Conservation (phyloP, 2,113 vertebrate species). For the Thalassoma bifasciatum region DNA sequence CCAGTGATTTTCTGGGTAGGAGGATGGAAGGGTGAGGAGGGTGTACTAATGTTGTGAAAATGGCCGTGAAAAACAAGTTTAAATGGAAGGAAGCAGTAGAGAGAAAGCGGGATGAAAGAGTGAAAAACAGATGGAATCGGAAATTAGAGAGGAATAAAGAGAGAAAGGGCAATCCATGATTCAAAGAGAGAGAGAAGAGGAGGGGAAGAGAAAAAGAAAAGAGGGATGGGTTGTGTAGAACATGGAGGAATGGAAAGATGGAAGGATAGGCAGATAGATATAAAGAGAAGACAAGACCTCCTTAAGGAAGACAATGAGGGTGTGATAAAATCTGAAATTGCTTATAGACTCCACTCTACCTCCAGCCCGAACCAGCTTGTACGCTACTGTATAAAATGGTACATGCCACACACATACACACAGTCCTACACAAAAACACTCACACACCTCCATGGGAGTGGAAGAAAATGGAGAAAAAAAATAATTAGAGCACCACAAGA, state of each 20-base stretch:
- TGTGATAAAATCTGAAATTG: constrained; percentile 78
- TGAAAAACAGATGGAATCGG: constrained; percentile 1
- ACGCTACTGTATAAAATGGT: constrained; percentile 48
- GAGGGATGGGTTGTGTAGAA: constrained; percentile 7
- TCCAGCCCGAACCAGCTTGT: constrained; percentile 56
- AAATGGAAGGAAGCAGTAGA: constrained; percentile 5
- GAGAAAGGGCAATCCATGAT: neutral
- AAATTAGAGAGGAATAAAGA: constrained; percentile 11
- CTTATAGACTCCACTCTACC: constrained; percentile 77
- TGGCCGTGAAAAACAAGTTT: constrained; percentile 58
- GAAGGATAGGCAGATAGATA: constrained; percentile 32
- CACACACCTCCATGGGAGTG: constrained; percentile 32
- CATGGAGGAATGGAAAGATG: constrained; percentile 18
- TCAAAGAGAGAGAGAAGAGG: neutral
- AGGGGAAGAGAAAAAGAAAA: constrained; percentile 3
- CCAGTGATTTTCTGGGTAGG: constrained; percentile 69
- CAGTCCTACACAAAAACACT: too few species aligned
- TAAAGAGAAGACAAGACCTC: constrained; percentile 54
- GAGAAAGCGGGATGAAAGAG: constrained; percentile 2
- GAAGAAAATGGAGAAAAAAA: constrained; percentile 48
- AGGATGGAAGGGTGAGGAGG: constrained; percentile 25
- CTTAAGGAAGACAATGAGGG: constrained; percentile 72
- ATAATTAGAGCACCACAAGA: constrained; percentile 65
- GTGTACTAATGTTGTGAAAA: constrained; percentile 52
- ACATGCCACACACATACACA: constrained; percentile 7